Evolutionary conservation across 2,888 invertebrate species (phyloP), one percentile per base, ranked within the genome.

Genomic region (Lapara coniferarum): DNA sequence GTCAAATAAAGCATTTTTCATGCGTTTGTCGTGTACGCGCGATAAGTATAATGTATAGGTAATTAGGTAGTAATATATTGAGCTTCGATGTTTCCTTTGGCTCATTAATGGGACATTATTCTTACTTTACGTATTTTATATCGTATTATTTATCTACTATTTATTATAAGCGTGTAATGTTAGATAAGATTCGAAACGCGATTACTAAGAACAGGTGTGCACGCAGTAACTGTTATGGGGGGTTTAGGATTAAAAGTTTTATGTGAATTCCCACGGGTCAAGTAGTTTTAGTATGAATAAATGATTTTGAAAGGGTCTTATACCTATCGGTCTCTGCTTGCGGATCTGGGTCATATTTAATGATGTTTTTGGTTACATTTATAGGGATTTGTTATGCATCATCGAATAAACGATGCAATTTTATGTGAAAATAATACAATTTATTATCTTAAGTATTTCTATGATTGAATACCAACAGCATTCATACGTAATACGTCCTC

Each of bases 31-130:
- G 78, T 75, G 73, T 74, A 71, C 72, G 76, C 70, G 68, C 75
- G 89, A 89, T 92, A 92, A 92, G 90, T 88, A 87, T 92, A 92
- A 92, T 90, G 81, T 91, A 92, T 91, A 76, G 88, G 90, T 91
- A 91, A 92, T 91, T 91, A 91, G 85, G 75, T 72, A 74, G 82
- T 91, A 90, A 92, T 89, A 90, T 91, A 92, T 92, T 88, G 89
- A 83, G 83, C 84, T 85, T 89, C 81, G 84, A 89, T 89, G 89
- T 87, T 85, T 86, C 85, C 84, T 84, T 82, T 83, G 82, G 76
- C 85, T 90, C 89, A 91, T 92, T 91, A 92, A 86, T 85, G 87
- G 76, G 73, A 81, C 89, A 85, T 92, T 85, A 87, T 76, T 92
- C 90, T 88, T 88, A 73, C 91, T 91, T 89, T 87, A 87, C 85